These are phyloP conservation scores for Mechanitis mazaeus DNA, from an alignment of 2,888 invertebrate genomes.

Conservation along the genomic window DNA sequence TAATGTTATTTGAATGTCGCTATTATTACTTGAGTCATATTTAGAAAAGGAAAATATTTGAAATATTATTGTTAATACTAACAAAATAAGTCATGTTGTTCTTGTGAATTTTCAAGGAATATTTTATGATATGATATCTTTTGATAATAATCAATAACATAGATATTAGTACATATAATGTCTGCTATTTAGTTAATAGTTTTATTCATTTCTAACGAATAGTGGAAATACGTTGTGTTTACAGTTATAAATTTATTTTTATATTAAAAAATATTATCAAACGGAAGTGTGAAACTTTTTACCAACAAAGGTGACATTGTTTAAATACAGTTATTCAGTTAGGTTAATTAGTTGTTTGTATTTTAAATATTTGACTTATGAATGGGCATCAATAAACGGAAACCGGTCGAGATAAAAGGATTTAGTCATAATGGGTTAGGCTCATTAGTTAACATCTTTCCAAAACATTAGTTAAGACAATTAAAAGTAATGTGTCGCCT, in stretches of 20 bases:
- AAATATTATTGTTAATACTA: background rate
- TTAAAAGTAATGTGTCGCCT: slow-evolving; percentile 56
- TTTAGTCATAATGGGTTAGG: slow-evolving; percentile 23
- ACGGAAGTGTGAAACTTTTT: too few relatives aligned
- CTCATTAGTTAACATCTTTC: slow-evolving; percentile 26
- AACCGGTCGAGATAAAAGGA: slow-evolving; percentile 3
- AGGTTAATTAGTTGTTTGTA: too few relatives aligned
- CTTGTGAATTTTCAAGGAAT: background rate
- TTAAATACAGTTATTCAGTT: too few relatives aligned
- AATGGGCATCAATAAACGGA: background rate
- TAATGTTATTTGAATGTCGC: too few relatives aligned
- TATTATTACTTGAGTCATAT: too few relatives aligned
- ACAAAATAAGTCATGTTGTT: background rate
- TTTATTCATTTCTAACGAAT: background rate
- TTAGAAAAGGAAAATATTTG: too few relatives aligned
- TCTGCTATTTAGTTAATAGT: too few relatives aligned
- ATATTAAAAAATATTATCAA: too few relatives aligned
- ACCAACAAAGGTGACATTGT: too few relatives aligned
- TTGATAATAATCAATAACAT: background rate
- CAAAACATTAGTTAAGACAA: slow-evolving; percentile 47
- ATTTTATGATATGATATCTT: background rate
- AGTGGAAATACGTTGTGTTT: background rate
- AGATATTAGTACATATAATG: too few relatives aligned
- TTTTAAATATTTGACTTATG: background rate
- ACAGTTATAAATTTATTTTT: too few relatives aligned